Conservation (phyloP, 2,113 vertebrate species). For the Herpetotheres cachinnans region DNA sequence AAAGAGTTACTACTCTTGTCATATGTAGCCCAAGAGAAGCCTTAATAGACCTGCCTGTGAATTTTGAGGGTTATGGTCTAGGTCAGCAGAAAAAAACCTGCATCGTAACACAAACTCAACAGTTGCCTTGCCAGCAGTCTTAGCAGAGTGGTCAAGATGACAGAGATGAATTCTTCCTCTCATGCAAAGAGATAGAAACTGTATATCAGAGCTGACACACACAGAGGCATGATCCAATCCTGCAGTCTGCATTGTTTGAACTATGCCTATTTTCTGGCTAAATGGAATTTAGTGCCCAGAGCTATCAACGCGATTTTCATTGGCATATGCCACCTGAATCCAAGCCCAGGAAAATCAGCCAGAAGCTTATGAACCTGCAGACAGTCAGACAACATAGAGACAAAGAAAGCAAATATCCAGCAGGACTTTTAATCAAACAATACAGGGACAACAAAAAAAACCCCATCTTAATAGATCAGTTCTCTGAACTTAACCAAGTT, state of each 20-base stretch:
- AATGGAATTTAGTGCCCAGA: background rate
- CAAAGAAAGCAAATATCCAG: background rate
- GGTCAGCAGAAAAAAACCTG: background rate
- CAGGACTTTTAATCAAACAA: background rate
- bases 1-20: background rate
- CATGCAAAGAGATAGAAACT: conserved; percentile 16
- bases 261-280: background rate
- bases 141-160: background rate
- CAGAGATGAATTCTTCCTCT: conserved; percentile 16
- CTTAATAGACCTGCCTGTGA: background rate
- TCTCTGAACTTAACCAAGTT: background rate
- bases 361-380: background rate
- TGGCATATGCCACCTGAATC: background rate
- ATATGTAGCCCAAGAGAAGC: background rate
- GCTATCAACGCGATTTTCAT: background rate
- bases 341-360: background rate
- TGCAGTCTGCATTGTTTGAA: background rate
- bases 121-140: background rate
- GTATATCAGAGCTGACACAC: conserved; percentile 4
- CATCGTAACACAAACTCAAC: background rate
- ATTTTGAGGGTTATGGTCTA: background rate
- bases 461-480: background rate
- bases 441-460: background rate
- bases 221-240: background rate
- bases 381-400: background rate